Evolutionary conservation across 2,888 invertebrate genomes (phyloP).

Genomic region (Strigamia maritima): DNA sequence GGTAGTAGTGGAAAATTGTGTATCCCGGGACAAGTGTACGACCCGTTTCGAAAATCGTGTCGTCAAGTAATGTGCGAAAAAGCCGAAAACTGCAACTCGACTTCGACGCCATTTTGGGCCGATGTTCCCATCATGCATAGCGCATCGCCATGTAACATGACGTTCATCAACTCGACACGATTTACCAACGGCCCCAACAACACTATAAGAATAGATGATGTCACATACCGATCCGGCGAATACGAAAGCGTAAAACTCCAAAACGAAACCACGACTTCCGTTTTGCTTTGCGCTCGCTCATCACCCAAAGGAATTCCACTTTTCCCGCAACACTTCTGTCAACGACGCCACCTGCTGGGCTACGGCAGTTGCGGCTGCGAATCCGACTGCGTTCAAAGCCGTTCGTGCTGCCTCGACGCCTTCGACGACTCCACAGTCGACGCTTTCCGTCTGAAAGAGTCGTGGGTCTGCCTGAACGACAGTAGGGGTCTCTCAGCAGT

Average conservation of each 20-base stretch:
- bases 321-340: slow-evolving; percentile 36
- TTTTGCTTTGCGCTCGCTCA: not conserved
- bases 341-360: slow-evolving; percentile 25
- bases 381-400: slow-evolving; percentile 11
- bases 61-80: not conserved
- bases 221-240: not conserved
- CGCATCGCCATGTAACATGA: slow-evolving; percentile 36
- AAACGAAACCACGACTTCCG: not conserved
- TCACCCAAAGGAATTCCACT: not conserved
- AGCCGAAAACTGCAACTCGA: not conserved
- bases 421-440: not conserved
- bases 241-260: not conserved
- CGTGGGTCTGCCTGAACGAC: slow-evolving; percentile 33
- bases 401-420: slow-evolving; percentile 26
- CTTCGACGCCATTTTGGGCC: not conserved
- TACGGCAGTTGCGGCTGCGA: slow-evolving; percentile 37
- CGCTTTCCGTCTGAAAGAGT: not conserved
- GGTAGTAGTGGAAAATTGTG: slow-evolving; percentile 8
- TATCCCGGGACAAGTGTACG: slow-evolving; percentile 30
- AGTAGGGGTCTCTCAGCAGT: not conserved
- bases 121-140: not conserved
- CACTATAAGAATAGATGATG: not conserved
- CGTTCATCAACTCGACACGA: not conserved
- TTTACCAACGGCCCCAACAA: not conserved
- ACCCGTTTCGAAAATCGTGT: slow-evolving; percentile 22